Evolutionary conservation across 2,797 vertebrate genomes (phyloP), one percentile per base, ranked within the genome.

Genomic region (Scleropages formosus): DNA sequence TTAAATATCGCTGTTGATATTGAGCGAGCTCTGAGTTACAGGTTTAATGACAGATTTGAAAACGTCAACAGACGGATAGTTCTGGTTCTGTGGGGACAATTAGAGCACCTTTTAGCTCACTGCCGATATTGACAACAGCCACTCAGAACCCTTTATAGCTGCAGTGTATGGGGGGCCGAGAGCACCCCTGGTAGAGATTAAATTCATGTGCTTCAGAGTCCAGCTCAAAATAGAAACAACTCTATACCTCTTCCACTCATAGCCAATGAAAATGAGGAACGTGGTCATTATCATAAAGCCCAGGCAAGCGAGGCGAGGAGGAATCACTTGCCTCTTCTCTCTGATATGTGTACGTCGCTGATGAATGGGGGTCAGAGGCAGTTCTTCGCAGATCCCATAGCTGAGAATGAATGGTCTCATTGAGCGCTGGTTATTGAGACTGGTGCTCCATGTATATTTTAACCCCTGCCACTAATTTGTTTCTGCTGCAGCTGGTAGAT

Each of bases 61-160:
- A 84, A 81, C 56, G 74, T 74, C 72, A 81, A 82, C 84, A 85
- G 84, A 84, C 85, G 84, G 85, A 82, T 72, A 27, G 77, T 67
- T 82, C 81, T 75, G 80, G 79, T 74, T 72, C 80, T 75, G 79
- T 76, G 75, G 74, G 82, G 82, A 81, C 83, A 85, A 82, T 86
- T 82, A 87, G 76, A 72, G 73, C 77, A 79, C 79, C 78, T 84
- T 81, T 82, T 81, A 79, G 76, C 81, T 79, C 74, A 61, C 77
- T 78, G 77, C 72, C 75, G 77, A 79, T 77, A 81, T 80, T 75
- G 78, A 77, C 73, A 72, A 58, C 78, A 74, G 77, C 78, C 81
- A 77, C 80, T 79, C 77, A 64, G 79, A 81, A 82, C 83, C 83
- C 82, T 83, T 82, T 72, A 72, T 51, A 51, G 72, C 67, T 10